phyloP scores from a whole-genome alignment of 2,113 vertebrate genomes.

The Noctilio leporinus region DNA sequence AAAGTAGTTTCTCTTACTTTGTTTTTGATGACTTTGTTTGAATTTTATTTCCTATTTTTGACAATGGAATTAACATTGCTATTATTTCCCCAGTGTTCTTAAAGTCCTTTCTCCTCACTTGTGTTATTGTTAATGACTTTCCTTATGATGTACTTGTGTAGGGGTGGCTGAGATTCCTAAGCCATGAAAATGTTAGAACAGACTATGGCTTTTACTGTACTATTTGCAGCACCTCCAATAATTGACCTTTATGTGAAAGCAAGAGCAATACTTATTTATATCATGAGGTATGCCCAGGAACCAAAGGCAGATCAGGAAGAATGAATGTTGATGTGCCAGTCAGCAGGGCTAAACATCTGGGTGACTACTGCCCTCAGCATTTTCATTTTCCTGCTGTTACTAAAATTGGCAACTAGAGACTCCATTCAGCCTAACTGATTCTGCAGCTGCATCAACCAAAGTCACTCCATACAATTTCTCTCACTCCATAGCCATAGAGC shows the following conservation, averaged over 20 bases:
- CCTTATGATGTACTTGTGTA: neutral
- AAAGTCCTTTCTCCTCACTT: neutral
- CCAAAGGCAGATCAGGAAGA: neutral
- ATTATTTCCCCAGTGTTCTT: neutral
- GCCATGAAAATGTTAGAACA: neutral
- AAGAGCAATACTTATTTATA: neutral
- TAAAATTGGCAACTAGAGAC: conserved; percentile 57
- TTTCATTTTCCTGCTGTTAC: conserved; percentile 54
- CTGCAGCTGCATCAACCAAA: conserved; percentile 60
- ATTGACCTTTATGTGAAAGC: neutral
- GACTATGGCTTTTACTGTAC: neutral
- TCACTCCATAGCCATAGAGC: neutral
- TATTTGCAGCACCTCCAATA: neutral
- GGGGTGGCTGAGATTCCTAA: neutral
- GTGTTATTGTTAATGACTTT: neutral
- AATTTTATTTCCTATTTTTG: conserved; percentile 8
- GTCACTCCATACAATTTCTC: neutral
- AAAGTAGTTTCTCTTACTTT: no score
- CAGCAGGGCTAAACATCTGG: conserved; percentile 57
- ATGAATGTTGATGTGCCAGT: conserved; percentile 12
- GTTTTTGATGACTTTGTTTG: no score
- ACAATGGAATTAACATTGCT: neutral
- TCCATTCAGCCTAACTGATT: conserved; percentile 57
- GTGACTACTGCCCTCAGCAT: conserved; percentile 47
- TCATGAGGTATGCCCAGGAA: conserved; percentile 27